Evolutionary conservation across 2,888 invertebrate species (phyloP), one percentile per base, ranked within the genome.

Genomic region (Metacarcinus magister): DNA sequence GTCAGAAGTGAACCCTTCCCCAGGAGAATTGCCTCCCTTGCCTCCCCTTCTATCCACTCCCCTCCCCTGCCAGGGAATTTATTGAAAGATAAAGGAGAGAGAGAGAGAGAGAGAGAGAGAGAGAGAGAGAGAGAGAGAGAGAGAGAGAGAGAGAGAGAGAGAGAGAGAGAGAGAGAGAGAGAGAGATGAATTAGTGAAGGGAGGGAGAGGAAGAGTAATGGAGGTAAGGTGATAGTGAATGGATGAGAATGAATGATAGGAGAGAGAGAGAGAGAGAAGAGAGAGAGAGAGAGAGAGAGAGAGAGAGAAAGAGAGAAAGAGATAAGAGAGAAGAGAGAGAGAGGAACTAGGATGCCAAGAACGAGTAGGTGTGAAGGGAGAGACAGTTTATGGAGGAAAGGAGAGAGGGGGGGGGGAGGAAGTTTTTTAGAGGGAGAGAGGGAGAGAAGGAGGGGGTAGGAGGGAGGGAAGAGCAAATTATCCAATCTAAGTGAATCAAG

Each of bases 141-240:
- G 48, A 48, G 60, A 43, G 60, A 92, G n/a, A 92, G 60, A 39
- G 54, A 92, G 44, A 92, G 92, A 54, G 92, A 92, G 92, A 92
- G 92, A 91, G 92, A 92, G 92, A 92, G 92, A 54, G 92, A 92
- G 54, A 92, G 92, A 91, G 90, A 91, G 44, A 91, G 44, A 91
- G 44, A 91, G 44, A 23, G n/a, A 54, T 16, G 54, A 54, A 19
- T 54, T 16, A 19, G 54, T 54, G 54, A 16, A 19, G 32, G 32
- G n/a, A 32, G 91, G 44, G 91, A 91, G 91, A 91, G 91, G 19
- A 32, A 91, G 43, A 91, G 2, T 8, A 13, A 43, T 39, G 43
- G 39, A 46, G 32, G 23, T 16, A 23, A 23, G n/a, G 23, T 5
- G 23, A 23, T 16, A 67, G 23, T 19, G 67, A 67, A 54, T 13